A percentile compares a stretch with the other conserved stretches of the same genome.
Conservation (phyloP, 1,140 invertebrate genomes). For the Bombyx mandarina region DNA sequence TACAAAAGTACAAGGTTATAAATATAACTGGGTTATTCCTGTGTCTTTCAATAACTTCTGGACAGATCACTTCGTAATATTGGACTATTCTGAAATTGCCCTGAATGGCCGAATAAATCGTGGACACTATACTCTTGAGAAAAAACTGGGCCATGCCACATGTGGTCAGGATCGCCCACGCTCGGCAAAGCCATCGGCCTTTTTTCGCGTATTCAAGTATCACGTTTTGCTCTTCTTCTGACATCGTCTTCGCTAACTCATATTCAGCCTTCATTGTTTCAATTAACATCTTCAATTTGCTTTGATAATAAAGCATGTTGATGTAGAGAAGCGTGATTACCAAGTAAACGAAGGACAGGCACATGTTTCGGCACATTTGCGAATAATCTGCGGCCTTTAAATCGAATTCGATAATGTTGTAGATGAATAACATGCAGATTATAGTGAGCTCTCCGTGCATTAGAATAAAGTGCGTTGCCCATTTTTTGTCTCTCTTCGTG, state of each 20-base stretch:
- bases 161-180: conserved; percentile 22
- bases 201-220: conserved; percentile 23
- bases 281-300: too few species aligned
- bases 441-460: conserved; percentile 21
- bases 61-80: conserved; percentile 31
- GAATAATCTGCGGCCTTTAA: conserved; percentile 28
- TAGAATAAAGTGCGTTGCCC: conserved; percentile 20
- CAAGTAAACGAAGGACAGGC: conserved; percentile 21
- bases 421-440: conserved; percentile 15
- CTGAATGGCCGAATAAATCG: conserved; percentile 17
- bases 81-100: conserved; percentile 20
- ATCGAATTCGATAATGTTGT: conserved; percentile 27
- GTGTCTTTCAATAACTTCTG: conserved; percentile 19
- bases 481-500: conserved; percentile 26
- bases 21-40: conserved; percentile 19
- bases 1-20: conserved; percentile 9
- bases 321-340: conserved; percentile 24
- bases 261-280: background rate
- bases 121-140: conserved; percentile 15
- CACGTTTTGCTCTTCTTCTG: conserved; percentile 18
- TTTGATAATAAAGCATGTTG: too few species aligned
- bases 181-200: conserved; percentile 16
- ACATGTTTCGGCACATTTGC: conserved; percentile 29
- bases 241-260: background rate
- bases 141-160: conserved; percentile 15